Evolutionary conservation across 2,888 invertebrate species (phyloP), one percentile per base, ranked within the genome.

Genomic region (Myopa tessellatipennis): DNA sequence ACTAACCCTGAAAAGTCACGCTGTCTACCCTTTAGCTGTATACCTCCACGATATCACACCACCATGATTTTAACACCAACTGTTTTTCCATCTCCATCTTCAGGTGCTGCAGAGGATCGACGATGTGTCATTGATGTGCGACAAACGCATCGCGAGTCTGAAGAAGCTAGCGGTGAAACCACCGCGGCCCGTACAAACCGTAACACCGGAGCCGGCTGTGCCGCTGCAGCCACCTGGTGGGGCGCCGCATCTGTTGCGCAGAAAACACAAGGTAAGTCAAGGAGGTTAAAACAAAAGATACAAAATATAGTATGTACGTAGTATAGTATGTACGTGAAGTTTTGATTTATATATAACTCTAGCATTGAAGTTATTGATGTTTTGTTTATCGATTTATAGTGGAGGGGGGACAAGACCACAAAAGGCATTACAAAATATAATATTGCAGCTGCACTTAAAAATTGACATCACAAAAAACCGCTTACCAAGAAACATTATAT

Each of bases 91-190:
- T 10, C 14, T 50, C 10, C 8, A 50, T 55, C 55, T 81, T 52
- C 69, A 97, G 95, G 96, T 97, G 81, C 91, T 97, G 69, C 96
- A 97, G 91, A 92, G 97, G 83, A 96, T 98, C 83, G 97, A 97
- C 87, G 98, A 98, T 90, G 96, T 98, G 3, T 95, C 95, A 87
- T 90, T 95, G 85, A 97, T 98, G 97, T 97, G 97, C 90, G 94
- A 96, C 79, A 96, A 96, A 89, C 93, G 96, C 83, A 91, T 94
- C 73, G 91, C 92, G 65, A 92, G 92, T 79, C 89, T 95, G 74
- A 94, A 94, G 87, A 93, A 93, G 81, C 91, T 95, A 78, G 91
- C 94, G 18, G 90, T 93, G 40, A 93, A 93, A 87, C 94, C 94
- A 58, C 92, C 93, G 78, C 91, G 95, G 78, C 95, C 95, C 72